Evolutionary conservation across 2,113 vertebrate species (phyloP).

Genomic region (Puntigrus tetrazona): DNA sequence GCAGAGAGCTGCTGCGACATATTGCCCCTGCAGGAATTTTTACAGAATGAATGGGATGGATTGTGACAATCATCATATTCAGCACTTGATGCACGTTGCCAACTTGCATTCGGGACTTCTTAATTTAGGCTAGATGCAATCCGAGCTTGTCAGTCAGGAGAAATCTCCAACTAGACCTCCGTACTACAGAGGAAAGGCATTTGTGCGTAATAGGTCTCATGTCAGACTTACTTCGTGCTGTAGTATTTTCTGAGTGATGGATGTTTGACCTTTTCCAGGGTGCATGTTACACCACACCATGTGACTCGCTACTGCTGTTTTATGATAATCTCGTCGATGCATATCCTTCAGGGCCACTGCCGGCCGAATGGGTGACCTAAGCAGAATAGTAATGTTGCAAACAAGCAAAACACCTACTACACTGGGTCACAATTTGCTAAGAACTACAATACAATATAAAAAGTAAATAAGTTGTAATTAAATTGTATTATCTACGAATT

Average conservation of each 20-base stretch:
- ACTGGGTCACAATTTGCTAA: too few relatives aligned
- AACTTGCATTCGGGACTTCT: constrained; percentile 5
- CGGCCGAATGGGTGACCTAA: too few relatives aligned
- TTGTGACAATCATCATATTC: constrained; percentile 14
- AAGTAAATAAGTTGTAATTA: too few relatives aligned
- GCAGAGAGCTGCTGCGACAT: constrained; percentile 40
- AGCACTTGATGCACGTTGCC: constrained; percentile 19
- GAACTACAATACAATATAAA: too few relatives aligned
- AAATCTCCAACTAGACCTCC: background rate
- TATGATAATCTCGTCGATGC: background rate
- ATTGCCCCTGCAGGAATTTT: constrained; percentile 16
- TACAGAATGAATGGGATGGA: constrained; percentile 31
- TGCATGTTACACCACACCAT: background rate
- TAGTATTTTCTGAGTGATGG: constrained; percentile 15
- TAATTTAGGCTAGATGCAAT: constrained; percentile 28
- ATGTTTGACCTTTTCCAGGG: constrained; percentile 13
- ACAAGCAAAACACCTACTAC: too few relatives aligned
- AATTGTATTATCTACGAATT: too few relatives aligned
- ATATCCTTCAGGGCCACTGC: too few relatives aligned
- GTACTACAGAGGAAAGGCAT: constrained; percentile 1
- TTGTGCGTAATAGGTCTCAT: constrained; percentile 22
- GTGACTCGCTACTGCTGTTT: constrained; percentile 2
- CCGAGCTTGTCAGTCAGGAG: background rate
- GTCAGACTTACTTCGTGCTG: background rate
- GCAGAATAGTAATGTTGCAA: too few relatives aligned